Evolutionary conservation across 35 echinoderm and acorn worm species (phyloP).

Genomic region (Eucidaris tribuloides): DNA sequence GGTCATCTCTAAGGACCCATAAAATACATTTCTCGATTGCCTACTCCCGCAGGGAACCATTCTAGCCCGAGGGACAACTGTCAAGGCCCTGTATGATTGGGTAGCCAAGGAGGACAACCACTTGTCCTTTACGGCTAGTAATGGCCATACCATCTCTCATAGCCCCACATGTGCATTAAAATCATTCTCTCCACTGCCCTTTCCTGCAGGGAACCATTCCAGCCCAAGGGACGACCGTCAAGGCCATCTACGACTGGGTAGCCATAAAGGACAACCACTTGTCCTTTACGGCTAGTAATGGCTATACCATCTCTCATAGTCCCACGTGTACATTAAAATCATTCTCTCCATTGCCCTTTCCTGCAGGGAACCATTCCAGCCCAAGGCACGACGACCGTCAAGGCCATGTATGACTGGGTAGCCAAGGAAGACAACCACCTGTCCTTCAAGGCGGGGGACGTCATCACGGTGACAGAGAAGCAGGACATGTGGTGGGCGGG

Average conservation of each 20-base stretch:
- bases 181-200: neutral
- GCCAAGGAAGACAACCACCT: conserved; percentile 85
- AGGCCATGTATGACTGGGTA: conserved; percentile 84
- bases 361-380: too few species aligned
- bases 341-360: too few species aligned
- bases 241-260: conserved; percentile 84
- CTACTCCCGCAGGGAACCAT: conserved; percentile 7
- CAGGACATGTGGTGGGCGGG: conserved; percentile 98
- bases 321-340: too few species aligned
- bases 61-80: conserved; percentile 17
- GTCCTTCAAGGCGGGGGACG: conserved; percentile 87
- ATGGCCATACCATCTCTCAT: conserved; percentile 52
- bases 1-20: neutral
- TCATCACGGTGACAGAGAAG: conserved; percentile 72
- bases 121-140: conserved; percentile 82
- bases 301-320: too few species aligned
- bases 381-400: conserved; percentile 35
- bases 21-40: neutral
- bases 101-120: conserved; percentile 87
- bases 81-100: conserved; percentile 81
- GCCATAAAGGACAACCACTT: conserved; percentile 84
- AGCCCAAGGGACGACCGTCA: conserved; percentile 28
- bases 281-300: conserved; percentile 41
- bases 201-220: conserved; percentile 13
- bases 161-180: too few species aligned